These are phyloP conservation scores for Ranitomeya imitator DNA, from an alignment of 2,113 vertebrate species.

Conservation along the genomic window DNA sequence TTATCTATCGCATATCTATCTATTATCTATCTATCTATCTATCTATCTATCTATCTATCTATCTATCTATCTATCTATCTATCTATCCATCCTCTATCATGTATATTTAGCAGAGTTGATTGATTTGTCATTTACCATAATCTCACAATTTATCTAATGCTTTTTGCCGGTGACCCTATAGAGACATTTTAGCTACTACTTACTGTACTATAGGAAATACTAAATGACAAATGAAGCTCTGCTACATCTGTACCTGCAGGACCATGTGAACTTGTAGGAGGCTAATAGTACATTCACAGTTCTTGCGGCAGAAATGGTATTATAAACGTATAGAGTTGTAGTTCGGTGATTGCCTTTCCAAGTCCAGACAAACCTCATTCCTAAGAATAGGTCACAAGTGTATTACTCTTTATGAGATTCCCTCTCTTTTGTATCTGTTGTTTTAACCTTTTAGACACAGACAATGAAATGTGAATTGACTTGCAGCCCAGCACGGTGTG, in stretches of 20 bases:
- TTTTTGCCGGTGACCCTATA: background rate
- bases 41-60: slow-evolving; percentile 11
- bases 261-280: background rate
- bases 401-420: slow-evolving; percentile 55
- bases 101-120: background rate
- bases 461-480: slow-evolving; percentile 53
- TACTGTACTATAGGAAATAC: background rate
- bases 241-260: background rate
- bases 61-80: background rate
- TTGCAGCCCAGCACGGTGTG: slow-evolving; percentile 33
- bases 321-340: slow-evolving; percentile 34
- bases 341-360: slow-evolving; percentile 29
- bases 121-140: background rate
- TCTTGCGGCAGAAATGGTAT: slow-evolving; percentile 8
- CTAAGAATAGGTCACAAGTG: slow-evolving; percentile 51
- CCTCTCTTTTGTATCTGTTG: slow-evolving; percentile 55
- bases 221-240: background rate
- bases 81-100: background rate
- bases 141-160: background rate
- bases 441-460: slow-evolving; percentile 55
- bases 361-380: slow-evolving; percentile 51
- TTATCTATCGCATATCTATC: background rate
- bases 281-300: background rate
- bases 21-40: background rate
- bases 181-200: background rate